A percentile compares a stretch with the other conserved stretches of the same genome.
These are phyloP conservation scores for Labeo calbasu DNA, from an alignment of 2,797 vertebrate species.

Conservation along the genomic window DNA sequence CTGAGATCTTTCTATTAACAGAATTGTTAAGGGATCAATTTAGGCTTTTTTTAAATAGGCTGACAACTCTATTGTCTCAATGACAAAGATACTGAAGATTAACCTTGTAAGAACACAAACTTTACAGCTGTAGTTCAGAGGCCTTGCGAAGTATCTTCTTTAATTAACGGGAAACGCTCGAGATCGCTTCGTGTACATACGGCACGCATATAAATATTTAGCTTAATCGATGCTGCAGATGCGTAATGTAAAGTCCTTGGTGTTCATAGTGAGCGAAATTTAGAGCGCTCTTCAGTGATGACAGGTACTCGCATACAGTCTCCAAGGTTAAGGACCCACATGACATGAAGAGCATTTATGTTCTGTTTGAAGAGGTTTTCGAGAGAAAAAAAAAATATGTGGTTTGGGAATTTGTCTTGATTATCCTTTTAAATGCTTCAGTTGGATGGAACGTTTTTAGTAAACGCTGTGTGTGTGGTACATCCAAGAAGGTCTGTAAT, in stretches of 20 bases:
- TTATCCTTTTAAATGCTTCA: not conserved
- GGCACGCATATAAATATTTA: not conserved
- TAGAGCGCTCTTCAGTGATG: not conserved
- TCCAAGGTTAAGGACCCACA: constrained; percentile 4
- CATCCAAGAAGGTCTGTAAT: not conserved
- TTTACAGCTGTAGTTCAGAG: constrained; percentile 58
- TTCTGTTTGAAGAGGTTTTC: constrained; percentile 23
- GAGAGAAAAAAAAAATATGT: not conserved
- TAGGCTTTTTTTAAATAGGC: constrained; percentile 66
- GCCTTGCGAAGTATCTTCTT: constrained; percentile 32
- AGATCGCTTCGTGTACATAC: constrained; percentile 3
- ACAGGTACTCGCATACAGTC: constrained; percentile 7
- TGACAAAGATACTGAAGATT: constrained; percentile 66
- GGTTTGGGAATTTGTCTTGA: not conserved
- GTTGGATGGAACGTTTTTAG: not conserved
- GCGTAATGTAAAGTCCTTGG: not conserved
- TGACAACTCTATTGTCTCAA: constrained; percentile 75
- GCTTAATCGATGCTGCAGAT: not conserved
- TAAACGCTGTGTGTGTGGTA: not conserved
- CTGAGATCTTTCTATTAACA: constrained; percentile 81
- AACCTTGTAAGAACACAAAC: constrained; percentile 69
- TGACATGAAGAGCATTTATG: not conserved
- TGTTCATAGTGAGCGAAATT: not conserved
- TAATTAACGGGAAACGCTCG: not conserved
- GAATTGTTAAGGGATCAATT: constrained; percentile 79